Conservation (phyloP, 2,113 vertebrate species). For the Nibea albiflora region DNA sequence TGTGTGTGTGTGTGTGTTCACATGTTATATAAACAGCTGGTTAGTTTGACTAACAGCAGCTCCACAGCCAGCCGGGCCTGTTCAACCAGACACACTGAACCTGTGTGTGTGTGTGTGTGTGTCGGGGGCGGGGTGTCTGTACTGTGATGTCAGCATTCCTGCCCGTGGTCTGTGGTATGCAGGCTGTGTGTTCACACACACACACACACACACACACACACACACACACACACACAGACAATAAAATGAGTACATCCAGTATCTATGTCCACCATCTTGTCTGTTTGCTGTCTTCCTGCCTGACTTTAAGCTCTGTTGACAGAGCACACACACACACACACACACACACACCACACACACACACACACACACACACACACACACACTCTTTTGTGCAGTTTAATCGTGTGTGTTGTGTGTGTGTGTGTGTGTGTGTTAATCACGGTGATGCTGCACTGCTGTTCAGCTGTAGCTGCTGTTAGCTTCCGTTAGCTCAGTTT, state of each 20-base stretch:
- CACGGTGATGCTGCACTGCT: no score
- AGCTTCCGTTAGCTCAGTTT: no score
- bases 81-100: slow-evolving; percentile 10
- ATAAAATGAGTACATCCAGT: slow-evolving; percentile 21
- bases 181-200: slow-evolving; percentile 54
- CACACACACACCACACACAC: no score
- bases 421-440: background rate
- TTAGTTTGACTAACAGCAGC: slow-evolving; percentile 27
- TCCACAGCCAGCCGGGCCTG: slow-evolving; percentile 20
- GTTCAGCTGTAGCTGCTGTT: no score
- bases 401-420: background rate
- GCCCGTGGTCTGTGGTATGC: slow-evolving; percentile 47
- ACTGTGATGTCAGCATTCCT: slow-evolving; percentile 59
- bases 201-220: slow-evolving; percentile 17
- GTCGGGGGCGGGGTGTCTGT: slow-evolving; percentile 24
- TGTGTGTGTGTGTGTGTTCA: background rate
- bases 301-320: slow-evolving; percentile 41
- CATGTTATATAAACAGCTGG: slow-evolving; percentile 54
- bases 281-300: slow-evolving; percentile 7
- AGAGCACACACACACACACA: slow-evolving; percentile 43
- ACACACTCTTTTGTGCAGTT: no score
- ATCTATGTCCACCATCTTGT: slow-evolving; percentile 53
- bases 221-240: slow-evolving; percentile 35
- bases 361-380: background rate
- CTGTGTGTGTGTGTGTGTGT: slow-evolving; percentile 29